Conservation (phyloP, 2,888 invertebrate species). For the Artemia sp. region DNA sequence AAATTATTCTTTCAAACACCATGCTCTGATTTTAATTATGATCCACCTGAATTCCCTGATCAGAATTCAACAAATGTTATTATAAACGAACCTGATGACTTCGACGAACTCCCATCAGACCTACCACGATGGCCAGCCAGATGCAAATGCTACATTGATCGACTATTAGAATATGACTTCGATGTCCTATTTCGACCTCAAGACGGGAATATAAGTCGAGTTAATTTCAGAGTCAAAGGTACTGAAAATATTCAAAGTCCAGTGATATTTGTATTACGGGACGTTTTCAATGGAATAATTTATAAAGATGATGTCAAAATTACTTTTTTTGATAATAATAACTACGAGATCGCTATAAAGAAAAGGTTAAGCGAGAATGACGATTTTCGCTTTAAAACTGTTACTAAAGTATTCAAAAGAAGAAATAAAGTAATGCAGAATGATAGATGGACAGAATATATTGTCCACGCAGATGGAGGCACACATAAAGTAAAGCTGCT, state of each 20-base stretch:
- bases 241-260: not conserved
- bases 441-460: not conserved
- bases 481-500: not conserved
- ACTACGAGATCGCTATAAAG: not conserved
- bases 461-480: not conserved
- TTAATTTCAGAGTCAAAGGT: not conserved
- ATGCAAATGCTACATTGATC: constrained; percentile 6
- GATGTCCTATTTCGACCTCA: not conserved
- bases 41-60: not conserved
- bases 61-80: constrained; percentile 17
- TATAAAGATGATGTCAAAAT: constrained; percentile 5
- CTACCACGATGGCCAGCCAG: no score
- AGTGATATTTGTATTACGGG: not conserved
- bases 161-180: not conserved
- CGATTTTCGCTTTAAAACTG: not conserved
- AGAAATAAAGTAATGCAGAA: not conserved
- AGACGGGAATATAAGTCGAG: not conserved
- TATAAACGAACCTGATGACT: not conserved
- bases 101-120: no score
- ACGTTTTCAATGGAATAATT: not conserved
- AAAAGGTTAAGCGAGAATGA: not conserved
- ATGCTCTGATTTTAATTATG: no score
- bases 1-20: no score
- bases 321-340: not conserved
- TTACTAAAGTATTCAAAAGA: constrained; percentile 2